Evolutionary conservation across 1,140 invertebrate genomes (phyloP).

Genomic region (Kradibia gibbosae): DNA sequence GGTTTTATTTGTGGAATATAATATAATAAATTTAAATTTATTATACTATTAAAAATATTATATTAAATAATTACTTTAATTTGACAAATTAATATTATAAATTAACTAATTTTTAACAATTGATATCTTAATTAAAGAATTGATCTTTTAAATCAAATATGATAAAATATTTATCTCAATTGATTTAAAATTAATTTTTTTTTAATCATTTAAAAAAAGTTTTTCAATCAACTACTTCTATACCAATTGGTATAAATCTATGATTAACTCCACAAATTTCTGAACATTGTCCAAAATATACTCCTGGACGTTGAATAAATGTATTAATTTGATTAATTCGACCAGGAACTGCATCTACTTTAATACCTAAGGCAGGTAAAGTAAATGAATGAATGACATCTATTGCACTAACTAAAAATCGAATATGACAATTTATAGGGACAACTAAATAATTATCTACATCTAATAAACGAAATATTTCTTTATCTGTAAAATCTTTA

Average conservation of each 20-base stretch:
- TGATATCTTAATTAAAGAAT: too few species aligned
- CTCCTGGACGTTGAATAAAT: conserved; percentile 73
- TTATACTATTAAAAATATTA: too few species aligned
- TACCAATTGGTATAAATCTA: conserved; percentile 83
- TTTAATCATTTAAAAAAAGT: conserved; percentile 69
- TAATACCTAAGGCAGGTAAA: conserved; percentile 76
- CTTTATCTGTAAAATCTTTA: conserved; percentile 58
- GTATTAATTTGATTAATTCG: conserved; percentile 79
- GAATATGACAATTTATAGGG: conserved; percentile 75
- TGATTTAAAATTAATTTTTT: neutral
- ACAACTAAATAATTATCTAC: conserved; percentile 77
- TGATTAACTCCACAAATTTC: conserved; percentile 86
- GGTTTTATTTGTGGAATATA: too few species aligned
- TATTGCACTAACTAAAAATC: conserved; percentile 74
- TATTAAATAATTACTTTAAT: conserved; percentile 65
- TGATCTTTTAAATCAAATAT: too few species aligned
- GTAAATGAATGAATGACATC: conserved; percentile 83
- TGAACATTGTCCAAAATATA: conserved; percentile 83
- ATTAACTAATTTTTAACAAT: conserved; percentile 69
- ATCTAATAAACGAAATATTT: conserved; percentile 76
- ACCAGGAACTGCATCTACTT: conserved; percentile 79
- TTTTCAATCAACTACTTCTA: conserved; percentile 74
- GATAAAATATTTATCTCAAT: conserved; percentile 62
- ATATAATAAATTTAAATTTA: too few species aligned
- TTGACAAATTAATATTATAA: conserved; percentile 66